A percentile compares a stretch with the other conserved stretches of the same genome.
phyloP scores from a whole-genome alignment of 2,888 invertebrate genomes.

The Morpho achilles region DNA sequence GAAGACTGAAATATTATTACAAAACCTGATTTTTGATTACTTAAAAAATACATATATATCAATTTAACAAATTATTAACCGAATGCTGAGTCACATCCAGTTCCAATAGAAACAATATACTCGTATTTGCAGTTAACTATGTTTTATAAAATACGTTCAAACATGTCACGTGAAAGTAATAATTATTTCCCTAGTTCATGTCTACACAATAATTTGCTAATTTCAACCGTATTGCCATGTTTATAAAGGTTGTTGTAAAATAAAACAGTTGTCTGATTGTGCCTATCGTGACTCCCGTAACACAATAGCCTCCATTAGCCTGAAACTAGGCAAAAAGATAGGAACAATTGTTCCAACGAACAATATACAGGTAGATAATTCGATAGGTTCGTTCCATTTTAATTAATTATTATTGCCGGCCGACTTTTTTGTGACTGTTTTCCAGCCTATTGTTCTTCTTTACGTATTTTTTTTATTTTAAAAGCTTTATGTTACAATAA shows the following conservation, averaged over 20 bases:
- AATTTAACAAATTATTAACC: no score
- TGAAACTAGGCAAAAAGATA: constrained; percentile 19
- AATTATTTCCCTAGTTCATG: neutral
- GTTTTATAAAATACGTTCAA: neutral
- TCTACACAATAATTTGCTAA: neutral
- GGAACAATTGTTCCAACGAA: constrained; percentile 15
- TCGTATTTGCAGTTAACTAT: neutral
- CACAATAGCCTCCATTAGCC: constrained; percentile 17
- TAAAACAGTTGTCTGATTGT: neutral
- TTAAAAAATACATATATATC: no score
- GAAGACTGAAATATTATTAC: no score
- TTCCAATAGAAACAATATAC: no score
- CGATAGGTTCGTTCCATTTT: constrained; percentile 11
- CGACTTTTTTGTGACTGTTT: neutral
- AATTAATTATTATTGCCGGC: constrained; percentile 8
- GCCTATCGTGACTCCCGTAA: constrained; percentile 12
- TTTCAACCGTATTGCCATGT: neutral
- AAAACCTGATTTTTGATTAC: no score
- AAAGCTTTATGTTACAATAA: no score
- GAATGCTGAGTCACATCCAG: no score
- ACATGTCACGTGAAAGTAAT: constrained; percentile 3
- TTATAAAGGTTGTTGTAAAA: constrained; percentile 7
- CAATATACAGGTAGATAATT: constrained; percentile 14
- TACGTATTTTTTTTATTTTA: no score
- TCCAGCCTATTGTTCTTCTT: no score